Conservation (phyloP, 2,797 vertebrate species). For the Oreochromis mossambicus region DNA sequence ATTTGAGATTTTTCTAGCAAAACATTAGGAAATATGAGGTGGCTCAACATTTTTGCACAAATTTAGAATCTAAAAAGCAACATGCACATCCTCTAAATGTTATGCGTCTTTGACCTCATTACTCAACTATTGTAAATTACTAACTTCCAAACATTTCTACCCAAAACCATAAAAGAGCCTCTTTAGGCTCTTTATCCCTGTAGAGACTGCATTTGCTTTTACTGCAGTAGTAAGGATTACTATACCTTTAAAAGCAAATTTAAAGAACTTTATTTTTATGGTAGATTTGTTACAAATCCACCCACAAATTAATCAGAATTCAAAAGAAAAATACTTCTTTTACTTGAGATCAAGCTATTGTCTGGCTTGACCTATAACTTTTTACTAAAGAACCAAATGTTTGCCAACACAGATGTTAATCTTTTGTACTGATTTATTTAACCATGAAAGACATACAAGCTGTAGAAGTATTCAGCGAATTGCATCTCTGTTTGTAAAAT, state of each 20-base stretch:
- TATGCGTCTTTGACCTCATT: neutral
- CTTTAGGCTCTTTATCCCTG: neutral
- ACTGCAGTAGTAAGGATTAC: neutral
- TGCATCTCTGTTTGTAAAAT: neutral
- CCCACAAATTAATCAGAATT: neutral
- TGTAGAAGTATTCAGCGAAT: neutral
- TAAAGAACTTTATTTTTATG: neutral
- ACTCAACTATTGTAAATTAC: neutral
- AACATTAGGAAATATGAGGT: neutral
- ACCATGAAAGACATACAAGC: neutral
- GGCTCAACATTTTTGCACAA: neutral
- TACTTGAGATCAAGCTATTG: neutral
- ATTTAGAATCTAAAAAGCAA: neutral
- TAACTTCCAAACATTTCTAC: neutral
- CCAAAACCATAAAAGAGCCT: neutral
- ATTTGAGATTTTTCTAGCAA: neutral
- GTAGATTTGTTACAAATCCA: neutral
- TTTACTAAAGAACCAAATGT: neutral
- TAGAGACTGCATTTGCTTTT: neutral
- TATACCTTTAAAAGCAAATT: neutral
- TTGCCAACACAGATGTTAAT: neutral
- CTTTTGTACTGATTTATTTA: neutral
- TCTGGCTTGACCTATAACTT: neutral
- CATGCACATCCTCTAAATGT: neutral
- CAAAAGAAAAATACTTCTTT: neutral